A percentile compares a stretch with the other conserved stretches of the same genome.
Evolutionary conservation across 2,888 invertebrate genomes (phyloP).

Genomic region (Xanthia icteritia): DNA sequence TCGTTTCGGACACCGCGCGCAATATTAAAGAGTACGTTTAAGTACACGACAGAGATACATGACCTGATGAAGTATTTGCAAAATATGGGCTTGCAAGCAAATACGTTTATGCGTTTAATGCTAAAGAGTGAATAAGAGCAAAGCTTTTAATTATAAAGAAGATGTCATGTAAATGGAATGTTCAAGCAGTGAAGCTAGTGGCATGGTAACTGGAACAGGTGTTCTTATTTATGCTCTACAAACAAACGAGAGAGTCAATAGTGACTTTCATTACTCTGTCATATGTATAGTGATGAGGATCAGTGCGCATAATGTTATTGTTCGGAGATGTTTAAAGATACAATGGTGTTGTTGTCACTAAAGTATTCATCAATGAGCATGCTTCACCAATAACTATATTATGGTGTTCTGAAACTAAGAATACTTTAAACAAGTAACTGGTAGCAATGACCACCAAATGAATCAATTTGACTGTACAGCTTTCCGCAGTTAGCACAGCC

Average conservation of each 20-base stretch:
- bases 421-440: not conserved
- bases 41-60: constrained; percentile 15
- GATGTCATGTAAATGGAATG: not conserved
- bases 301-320: constrained; percentile 24
- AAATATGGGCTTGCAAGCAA: constrained; percentile 8
- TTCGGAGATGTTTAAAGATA: constrained; percentile 17
- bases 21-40: constrained; percentile 48
- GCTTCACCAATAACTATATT: not conserved
- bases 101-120: not conserved
- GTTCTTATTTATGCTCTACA: not conserved
- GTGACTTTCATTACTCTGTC: not conserved
- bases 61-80: constrained; percentile 13
- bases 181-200: not conserved
- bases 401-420: not conserved
- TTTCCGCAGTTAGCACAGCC: constrained; percentile 5
- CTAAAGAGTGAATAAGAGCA: not conserved
- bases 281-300: not conserved
- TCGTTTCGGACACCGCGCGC: constrained; percentile 38
- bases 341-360: constrained; percentile 19
- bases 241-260: not conserved
- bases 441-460: constrained; percentile 16
- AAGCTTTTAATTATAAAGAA: constrained; percentile 7
- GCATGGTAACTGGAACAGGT: not conserved
- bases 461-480: constrained; percentile 20
- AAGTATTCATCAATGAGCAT: constrained; percentile 2